Base-by-base conservation (phyloP, 2,888 invertebrate genomes). In the Cantharis lateralis region DNA sequence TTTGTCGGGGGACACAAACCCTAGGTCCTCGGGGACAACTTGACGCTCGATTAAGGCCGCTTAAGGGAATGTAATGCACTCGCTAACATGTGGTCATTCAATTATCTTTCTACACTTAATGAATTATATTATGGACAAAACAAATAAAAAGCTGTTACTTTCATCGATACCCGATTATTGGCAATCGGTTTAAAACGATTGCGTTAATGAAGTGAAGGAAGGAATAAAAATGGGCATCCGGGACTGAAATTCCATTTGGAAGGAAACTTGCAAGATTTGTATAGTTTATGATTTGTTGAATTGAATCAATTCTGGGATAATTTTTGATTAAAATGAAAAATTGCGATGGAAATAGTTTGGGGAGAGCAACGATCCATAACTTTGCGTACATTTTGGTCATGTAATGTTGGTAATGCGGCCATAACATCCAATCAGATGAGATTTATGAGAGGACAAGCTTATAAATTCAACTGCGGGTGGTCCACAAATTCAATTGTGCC, bases 361-460 rank as follows among this genome's bases (percentile, higher is more conserved):
- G 70, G 72, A 74, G 80, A 78, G 75, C 79, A 81, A 80, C 81
- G 81, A 81, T 82, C 82, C 81, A 81, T 82, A 81, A 82, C 81
- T 80, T 77, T 78, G 32, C 64, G 64, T 81, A 85, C 85, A 85
- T 86, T 87, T 86, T 81, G 86, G 84, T 84, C 84, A 81, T 83
- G 85, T 87, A 86, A 87, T 86, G 86, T 84, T 85, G 86, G 85
- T 87, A 88, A 88, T 88, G 87, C 87, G 87, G 83, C 88, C 88
- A 88, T 88, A 88, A 88, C 88, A 88, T 88, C 88, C 88, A 88
- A 88, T 88, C 88, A 88, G 86, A 86, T 82, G 81, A 86, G 87
- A 88, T 88, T 88, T 88, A 88, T 87, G 88, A 84, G 83, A 83
- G 83, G 82, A 83, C 83, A 82, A 84, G 83, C 87, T 86, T 87